These are phyloP conservation scores for Cichladusa arquata DNA, from an alignment of 2,113 vertebrate genomes.

Conservation along the genomic window DNA sequence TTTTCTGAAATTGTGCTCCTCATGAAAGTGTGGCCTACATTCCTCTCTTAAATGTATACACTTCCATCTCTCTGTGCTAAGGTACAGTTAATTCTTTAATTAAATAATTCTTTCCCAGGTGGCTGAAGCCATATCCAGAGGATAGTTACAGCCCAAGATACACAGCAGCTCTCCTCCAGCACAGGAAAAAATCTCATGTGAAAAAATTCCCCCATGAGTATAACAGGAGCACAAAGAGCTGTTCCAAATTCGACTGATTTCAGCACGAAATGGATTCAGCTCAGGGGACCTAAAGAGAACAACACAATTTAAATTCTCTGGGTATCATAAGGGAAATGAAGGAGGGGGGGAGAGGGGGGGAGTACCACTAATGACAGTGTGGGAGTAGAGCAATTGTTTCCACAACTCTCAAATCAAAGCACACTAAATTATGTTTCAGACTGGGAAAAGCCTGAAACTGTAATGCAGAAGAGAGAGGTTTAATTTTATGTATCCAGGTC, in stretches of 20 bases:
- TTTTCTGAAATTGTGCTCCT: not conserved
- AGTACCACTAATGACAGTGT: not conserved
- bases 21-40: not conserved
- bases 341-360: not conserved
- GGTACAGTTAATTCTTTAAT: slow-evolving; percentile 25
- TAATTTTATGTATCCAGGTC: not conserved
- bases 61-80: not conserved
- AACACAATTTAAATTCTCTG: not conserved
- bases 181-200: not conserved
- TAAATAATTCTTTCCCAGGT: not conserved
- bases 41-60: not conserved
- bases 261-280: not conserved
- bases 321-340: not conserved
- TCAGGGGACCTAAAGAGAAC: not conserved
- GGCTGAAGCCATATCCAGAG: not conserved
- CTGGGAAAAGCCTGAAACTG: not conserved
- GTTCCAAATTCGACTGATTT: not conserved
- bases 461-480: not conserved
- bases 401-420: slow-evolving; percentile 20
- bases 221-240: not conserved
- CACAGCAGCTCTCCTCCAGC: not conserved
- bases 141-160: not conserved
- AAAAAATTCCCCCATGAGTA: not conserved
- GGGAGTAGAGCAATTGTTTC: slow-evolving; percentile 25
- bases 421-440: not conserved